Conservation (phyloP, 2,888 invertebrate species). For the Protonemura montana region DNA sequence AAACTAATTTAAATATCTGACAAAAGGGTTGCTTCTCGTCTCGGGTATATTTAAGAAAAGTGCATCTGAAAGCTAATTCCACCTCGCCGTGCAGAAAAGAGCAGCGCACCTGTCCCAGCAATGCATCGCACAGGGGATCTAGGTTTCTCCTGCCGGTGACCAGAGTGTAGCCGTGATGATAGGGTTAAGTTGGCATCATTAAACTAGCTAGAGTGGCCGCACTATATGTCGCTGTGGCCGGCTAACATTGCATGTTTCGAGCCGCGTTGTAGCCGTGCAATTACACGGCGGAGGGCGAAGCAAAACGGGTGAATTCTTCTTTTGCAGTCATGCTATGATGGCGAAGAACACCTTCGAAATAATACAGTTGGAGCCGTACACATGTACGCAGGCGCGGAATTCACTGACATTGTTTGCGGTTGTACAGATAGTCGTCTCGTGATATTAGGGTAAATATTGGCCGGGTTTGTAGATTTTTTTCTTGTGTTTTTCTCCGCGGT, state of each 20-base stretch:
- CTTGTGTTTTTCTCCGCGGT: background rate
- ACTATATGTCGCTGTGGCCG: background rate
- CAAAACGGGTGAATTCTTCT: background rate
- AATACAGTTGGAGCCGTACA: background rate
- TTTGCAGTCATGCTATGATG: background rate
- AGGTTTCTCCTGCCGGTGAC: background rate
- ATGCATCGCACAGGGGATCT: background rate
- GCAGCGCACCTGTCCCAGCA: background rate
- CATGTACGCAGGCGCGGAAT: background rate
- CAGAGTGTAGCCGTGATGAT: background rate
- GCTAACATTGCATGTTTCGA: background rate
- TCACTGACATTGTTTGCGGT: background rate
- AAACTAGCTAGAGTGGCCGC: background rate
- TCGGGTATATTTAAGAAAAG: background rate
- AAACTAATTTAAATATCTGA: background rate
- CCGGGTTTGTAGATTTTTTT: background rate
- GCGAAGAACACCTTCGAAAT: background rate
- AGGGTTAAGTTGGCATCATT: slow-evolving; percentile 7
- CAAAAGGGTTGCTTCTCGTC: background rate
- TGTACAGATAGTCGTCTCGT: background rate
- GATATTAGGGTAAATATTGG: background rate
- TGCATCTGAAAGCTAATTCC: background rate
- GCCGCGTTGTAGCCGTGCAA: background rate
- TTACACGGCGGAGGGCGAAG: background rate
- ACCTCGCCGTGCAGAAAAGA: background rate